These are phyloP conservation scores for Mastomys coucha DNA, from an alignment of 2,113 vertebrate genomes.

Conservation along the genomic window DNA sequence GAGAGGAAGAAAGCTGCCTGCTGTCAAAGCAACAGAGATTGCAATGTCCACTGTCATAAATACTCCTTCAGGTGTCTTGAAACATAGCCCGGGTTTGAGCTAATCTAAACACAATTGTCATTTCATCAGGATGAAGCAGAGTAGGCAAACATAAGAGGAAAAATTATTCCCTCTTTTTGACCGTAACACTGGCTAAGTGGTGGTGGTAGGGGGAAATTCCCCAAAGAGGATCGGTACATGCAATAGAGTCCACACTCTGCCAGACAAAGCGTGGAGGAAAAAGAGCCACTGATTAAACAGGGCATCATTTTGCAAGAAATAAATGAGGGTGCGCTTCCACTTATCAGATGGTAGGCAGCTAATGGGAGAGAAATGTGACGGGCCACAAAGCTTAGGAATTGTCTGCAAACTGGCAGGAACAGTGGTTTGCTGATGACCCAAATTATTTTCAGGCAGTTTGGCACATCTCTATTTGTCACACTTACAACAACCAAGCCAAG, in stretches of 20 bases:
- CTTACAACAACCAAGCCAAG: constrained; percentile 81
- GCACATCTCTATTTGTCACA: constrained; percentile 86
- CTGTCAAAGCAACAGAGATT: constrained; percentile 69
- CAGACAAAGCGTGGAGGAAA: neutral
- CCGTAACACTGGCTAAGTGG: neutral
- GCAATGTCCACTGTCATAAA: constrained; percentile 62
- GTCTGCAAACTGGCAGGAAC: constrained; percentile 85
- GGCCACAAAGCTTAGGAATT: constrained; percentile 83
- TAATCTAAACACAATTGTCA: constrained; percentile 71
- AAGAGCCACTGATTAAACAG: constrained; percentile 37
- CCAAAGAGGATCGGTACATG: constrained; percentile 56
- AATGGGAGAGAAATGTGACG: constrained; percentile 85
- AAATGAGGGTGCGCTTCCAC: constrained; percentile 62
- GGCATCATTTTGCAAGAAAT: constrained; percentile 64
- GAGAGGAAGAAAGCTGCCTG: constrained; percentile 81
- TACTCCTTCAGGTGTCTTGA: constrained; percentile 77
- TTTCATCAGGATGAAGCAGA: constrained; percentile 75
- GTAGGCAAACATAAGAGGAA: neutral
- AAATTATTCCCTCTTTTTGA: constrained; percentile 1
- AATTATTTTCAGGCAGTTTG: constrained; percentile 86
- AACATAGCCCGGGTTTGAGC: constrained; percentile 47
- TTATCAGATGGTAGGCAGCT: constrained; percentile 86
- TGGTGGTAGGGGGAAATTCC: neutral
- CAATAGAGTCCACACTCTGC: constrained; percentile 22
- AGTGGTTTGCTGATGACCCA: constrained; percentile 83